A percentile compares a stretch with the other conserved stretches of the same genome.
Conservation (phyloP, 2,888 invertebrate species). For the Pandemis cinnamomeana region DNA sequence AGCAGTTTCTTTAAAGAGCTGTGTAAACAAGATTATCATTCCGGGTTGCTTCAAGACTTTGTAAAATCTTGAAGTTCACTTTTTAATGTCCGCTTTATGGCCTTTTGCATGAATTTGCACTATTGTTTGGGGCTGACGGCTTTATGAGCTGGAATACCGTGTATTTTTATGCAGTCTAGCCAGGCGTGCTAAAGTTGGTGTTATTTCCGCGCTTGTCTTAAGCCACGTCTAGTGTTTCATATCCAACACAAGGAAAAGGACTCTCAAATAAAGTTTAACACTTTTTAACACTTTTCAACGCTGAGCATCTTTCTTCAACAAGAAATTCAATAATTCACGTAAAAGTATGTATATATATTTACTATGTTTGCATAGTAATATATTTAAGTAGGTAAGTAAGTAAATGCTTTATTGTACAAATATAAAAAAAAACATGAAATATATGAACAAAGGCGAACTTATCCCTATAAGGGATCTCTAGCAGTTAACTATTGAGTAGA, state of each 20-base stretch:
- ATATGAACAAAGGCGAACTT: too few relatives aligned
- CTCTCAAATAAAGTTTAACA: background rate
- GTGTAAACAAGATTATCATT: conserved; percentile 59
- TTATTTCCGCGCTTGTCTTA: background rate
- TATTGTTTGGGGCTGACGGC: conserved; percentile 49
- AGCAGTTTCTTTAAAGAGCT: conserved; percentile 52
- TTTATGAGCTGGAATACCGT: conserved; percentile 49
- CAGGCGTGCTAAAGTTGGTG: conserved; percentile 10
- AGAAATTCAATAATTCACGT: too few relatives aligned
- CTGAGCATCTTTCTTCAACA: too few relatives aligned
- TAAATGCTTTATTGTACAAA: too few relatives aligned
- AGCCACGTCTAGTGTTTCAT: background rate
- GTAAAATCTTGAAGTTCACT: conserved; percentile 8
- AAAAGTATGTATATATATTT: too few relatives aligned
- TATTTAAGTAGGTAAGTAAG: too few relatives aligned
- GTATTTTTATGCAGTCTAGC: conserved; percentile 48
- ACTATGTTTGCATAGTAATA: too few relatives aligned
- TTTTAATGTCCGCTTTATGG: conserved; percentile 42
- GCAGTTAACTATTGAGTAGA: too few relatives aligned
- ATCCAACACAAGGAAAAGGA: background rate
- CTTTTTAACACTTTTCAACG: background rate
- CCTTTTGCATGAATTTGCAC: conserved; percentile 45
- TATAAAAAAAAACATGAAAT: too few relatives aligned
- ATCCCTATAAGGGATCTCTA: too few relatives aligned
- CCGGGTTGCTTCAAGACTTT: conserved; percentile 44